Evolutionary conservation across 1,140 invertebrate species (phyloP).

Genomic region (Meloidogyne exigua): DNA sequence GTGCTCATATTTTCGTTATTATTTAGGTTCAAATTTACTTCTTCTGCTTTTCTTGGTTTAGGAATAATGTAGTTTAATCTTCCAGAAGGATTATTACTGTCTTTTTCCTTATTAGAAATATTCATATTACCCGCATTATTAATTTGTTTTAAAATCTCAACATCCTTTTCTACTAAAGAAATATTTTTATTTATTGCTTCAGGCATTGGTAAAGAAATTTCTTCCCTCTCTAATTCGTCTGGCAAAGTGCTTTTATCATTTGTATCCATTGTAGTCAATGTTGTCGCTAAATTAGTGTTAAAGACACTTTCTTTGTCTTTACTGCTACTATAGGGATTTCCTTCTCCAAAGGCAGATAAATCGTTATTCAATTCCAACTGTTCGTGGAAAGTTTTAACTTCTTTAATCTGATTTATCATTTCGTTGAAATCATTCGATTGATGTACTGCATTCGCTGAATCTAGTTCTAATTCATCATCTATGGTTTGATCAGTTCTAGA

Average conservation of each 20-base stretch:
- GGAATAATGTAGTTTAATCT: neutral
- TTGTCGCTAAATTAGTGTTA: neutral
- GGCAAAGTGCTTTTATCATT: neutral
- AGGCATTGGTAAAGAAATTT: too few relatives aligned
- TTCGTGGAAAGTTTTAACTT: neutral
- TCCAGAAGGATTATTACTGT: neutral
- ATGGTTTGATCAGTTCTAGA: conserved; percentile 12
- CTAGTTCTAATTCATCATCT: conserved; percentile 55
- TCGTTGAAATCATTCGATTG: conserved; percentile 22
- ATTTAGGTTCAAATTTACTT: conserved; percentile 34
- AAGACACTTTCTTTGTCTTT: neutral
- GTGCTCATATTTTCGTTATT: neutral
- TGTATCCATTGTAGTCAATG: neutral
- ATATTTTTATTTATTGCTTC: neutral
- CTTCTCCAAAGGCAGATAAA: neutral
- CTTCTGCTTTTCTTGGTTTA: conserved; percentile 54
- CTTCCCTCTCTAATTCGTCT: neutral
- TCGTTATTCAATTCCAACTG: neutral
- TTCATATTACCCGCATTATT: neutral
- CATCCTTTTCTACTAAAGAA: neutral
- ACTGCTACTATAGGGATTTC: neutral
- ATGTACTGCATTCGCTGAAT: conserved; percentile 55
- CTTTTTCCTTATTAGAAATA: neutral
- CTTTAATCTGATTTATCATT: neutral
- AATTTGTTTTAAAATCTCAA: neutral